Conservation (phyloP, 2,797 vertebrate genomes). For the Rhabdophis nuchalis region DNA sequence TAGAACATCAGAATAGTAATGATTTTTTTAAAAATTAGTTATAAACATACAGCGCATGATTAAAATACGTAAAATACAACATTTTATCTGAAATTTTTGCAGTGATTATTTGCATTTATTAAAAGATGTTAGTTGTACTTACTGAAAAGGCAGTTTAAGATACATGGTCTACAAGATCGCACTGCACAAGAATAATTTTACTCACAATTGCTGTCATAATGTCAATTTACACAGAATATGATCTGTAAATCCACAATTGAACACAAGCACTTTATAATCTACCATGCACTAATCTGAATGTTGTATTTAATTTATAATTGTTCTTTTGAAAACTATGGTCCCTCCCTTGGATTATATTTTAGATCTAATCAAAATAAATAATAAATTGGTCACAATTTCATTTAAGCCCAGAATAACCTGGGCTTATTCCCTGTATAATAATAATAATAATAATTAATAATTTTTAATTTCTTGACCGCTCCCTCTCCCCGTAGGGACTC, state of each 20-base stretch:
- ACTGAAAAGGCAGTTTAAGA: neutral
- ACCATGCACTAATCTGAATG: neutral
- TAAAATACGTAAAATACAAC: neutral
- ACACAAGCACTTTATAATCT: neutral
- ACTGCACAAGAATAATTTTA: neutral
- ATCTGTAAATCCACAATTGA: neutral
- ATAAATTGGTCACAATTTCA: neutral
- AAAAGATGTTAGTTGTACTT: neutral
- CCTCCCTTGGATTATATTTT: neutral
- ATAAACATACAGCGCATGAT: neutral
- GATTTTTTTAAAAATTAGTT: neutral
- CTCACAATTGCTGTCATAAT: neutral
- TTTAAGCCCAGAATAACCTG: neutral
- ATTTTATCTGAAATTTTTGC: neutral
- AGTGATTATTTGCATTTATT: neutral
- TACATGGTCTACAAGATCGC: neutral
- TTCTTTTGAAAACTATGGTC: neutral
- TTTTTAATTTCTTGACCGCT: no score
- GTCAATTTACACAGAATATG: neutral
- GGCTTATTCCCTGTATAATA: no score
- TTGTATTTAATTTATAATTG: neutral
- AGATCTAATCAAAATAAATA: neutral
- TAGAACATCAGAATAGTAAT: constrained; percentile 61
- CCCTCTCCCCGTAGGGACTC: no score
- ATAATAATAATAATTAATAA: no score